phyloP scores from a whole-genome alignment of 2,113 vertebrate genomes.

The Myanophis thanlyinensis region DNA sequence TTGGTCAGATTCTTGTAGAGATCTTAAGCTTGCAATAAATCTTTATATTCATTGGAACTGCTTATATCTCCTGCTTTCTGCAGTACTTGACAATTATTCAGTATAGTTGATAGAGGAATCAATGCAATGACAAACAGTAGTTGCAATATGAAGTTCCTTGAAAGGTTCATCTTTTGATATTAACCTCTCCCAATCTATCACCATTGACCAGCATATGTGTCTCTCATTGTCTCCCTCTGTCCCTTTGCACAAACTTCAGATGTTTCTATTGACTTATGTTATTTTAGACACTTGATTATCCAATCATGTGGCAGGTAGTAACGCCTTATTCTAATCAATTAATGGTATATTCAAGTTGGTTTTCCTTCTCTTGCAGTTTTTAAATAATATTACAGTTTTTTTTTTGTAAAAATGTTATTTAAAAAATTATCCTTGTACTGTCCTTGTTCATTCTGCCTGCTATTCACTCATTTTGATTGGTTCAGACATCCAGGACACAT shows the following conservation, averaged over 20 bases:
- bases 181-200: too few relatives aligned
- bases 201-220: background rate
- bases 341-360: background rate
- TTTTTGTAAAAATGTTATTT: background rate
- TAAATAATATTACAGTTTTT: too few relatives aligned
- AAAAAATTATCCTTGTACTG: background rate
- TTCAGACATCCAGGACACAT: background rate
- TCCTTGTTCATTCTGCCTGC: background rate
- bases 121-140: background rate
- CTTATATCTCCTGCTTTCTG: background rate
- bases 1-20: background rate
- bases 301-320: background rate
- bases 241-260: background rate
- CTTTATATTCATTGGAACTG: background rate
- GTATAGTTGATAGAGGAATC: background rate
- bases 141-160: background rate
- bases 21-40: background rate
- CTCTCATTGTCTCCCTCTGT: background rate
- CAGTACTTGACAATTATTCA: background rate
- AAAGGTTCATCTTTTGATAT: background rate
- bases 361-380: background rate
- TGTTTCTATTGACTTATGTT: background rate
- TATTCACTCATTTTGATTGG: background rate
- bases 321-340: background rate
- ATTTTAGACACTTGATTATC: background rate